Base-by-base conservation (phyloP, 2,888 invertebrate species). In the Amorpha juglandis region DNA sequence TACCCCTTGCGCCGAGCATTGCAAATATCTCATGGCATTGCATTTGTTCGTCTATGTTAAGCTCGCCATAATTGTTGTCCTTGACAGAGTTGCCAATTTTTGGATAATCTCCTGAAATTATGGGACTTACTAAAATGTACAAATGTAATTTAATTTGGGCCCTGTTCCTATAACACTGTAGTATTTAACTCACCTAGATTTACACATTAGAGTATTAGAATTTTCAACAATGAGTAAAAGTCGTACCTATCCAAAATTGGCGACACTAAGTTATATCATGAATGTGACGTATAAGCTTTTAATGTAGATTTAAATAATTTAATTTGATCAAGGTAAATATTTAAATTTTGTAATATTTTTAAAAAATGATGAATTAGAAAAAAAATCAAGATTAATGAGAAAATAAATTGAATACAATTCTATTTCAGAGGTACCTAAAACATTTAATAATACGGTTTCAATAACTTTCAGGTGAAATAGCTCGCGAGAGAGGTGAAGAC, bases 401-500 rank as follows among this genome's bases (percentile, higher is more conserved):
- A 47, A 21, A 52, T 35, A 9, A 35, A 45, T 47, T 27, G 11
- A 27, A 33, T 64, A 21, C 16, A 9, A 16, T 55, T n/a, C n/a
- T 16, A 9, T 38, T 19, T 11, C 3, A 16, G 7, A 12, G 6
- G 9, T 8, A 35, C 33, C 27, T 12, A 63, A 48, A 52, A 9
- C 33, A 67, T 14, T 62, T 70, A 68, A 50, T 69, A 69, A 78
- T 72, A 66, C 4, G 70, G 64, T 70, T 65, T 74, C 72, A 75
- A 82, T 84, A 72, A 73, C 78, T 94, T 95, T 74, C 94, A 96
- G 96, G 96, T 94, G 96, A 96, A 91, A 95, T 96, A 83, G 95
- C 96, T 78, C 94, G 96, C 84, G 95, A 95, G 89, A 95, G 96
- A 84, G 96, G 96, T 78, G 96, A 96, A 88, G 96, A 96, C 84